Base-by-base conservation (phyloP, 2,888 invertebrate genomes). In the Corbicula japonica region DNA sequence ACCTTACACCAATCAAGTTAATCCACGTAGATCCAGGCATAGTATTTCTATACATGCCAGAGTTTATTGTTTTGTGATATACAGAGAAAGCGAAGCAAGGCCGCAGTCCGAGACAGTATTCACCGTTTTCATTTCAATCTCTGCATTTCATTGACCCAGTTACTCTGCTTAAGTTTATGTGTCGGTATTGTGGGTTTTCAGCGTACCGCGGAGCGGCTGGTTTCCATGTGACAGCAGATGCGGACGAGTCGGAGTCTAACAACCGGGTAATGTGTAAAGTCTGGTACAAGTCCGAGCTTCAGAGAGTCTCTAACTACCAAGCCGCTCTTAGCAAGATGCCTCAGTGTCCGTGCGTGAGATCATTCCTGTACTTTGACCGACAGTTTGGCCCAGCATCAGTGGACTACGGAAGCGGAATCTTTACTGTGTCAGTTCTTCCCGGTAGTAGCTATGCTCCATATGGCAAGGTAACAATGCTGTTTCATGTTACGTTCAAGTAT, bases 331-430 rank as follows among this genome's bases (percentile, higher is more conserved):
- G 23, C 10, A 26, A 12, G 1, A 61, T 74, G 61, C 74, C 74
- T 10, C 26, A n/a, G 0, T 74, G 74, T 52, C 74, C 74, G 1
- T 74, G 74, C 54, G 12, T 4, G 2, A 26, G 30, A 6, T 28
- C 34, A 34, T 65, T 58, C 56, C 32, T 65, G 0, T 65, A 30
- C 18, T 65, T 63, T 23, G 73, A 73, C 58, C 32, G 73, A 32
- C 30, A 46, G 48, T 65, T 73, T 34, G 34, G 52, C 32, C 26
- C 46, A 26, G 28, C 10, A 21, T 28, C 41, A 12, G 3, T 8
- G 15, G 48, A 44, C 34, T 50, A 1, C 18, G 10, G 21, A 10
- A 32, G 4, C 21, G 48, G 48, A 21, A 28, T 65, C 28, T 30
- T 65, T n/a, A 30, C 34, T n/a, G 63, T 50, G 0, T 50, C 63